Conservation (phyloP, 1,140 invertebrate genomes). For the Acromyrmex heyeri region DNA sequence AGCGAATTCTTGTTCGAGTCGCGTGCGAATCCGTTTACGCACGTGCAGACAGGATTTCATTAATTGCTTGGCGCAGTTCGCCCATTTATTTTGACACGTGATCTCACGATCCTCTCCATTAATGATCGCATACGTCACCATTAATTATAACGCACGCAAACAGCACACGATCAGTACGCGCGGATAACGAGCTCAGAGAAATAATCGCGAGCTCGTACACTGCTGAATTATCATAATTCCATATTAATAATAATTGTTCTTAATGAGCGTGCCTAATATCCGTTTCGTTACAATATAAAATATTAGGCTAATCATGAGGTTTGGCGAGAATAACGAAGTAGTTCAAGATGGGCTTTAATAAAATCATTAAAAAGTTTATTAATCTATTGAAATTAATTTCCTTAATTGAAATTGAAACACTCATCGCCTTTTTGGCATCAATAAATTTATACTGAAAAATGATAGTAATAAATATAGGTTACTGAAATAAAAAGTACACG, state of each 20-base stretch:
- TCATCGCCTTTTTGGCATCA: not conserved
- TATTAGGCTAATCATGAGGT: conserved; percentile 23
- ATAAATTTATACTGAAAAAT: conserved; percentile 5
- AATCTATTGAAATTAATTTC: conserved; percentile 29
- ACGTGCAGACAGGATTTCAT: conserved; percentile 71
- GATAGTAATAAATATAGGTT: not conserved
- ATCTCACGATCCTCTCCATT: conserved; percentile 9
- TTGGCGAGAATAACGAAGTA: conserved; percentile 19
- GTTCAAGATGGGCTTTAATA: conserved; percentile 29
- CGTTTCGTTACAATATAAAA: conserved; percentile 27
- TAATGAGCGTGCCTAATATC: conserved; percentile 32
- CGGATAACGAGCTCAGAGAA: conserved; percentile 68
- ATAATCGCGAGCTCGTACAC: not conserved
- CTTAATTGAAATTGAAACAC: conserved; percentile 4
- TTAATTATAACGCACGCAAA: conserved; percentile 64
- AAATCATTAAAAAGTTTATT: conserved; percentile 23
- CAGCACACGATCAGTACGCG: conserved; percentile 23
- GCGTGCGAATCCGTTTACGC: conserved; percentile 58
- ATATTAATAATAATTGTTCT: conserved; percentile 30
- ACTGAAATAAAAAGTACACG: conserved; percentile 1
- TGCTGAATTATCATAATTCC: conserved; percentile 34
- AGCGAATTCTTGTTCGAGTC: conserved; percentile 60
- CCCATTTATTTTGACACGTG: conserved; percentile 54
- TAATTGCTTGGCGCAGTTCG: conserved; percentile 61
- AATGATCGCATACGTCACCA: conserved; percentile 5